Evolutionary conservation across 1,140 invertebrate genomes (phyloP), one percentile per base, ranked within the genome.

Genomic region (Trichoplusia ni): DNA sequence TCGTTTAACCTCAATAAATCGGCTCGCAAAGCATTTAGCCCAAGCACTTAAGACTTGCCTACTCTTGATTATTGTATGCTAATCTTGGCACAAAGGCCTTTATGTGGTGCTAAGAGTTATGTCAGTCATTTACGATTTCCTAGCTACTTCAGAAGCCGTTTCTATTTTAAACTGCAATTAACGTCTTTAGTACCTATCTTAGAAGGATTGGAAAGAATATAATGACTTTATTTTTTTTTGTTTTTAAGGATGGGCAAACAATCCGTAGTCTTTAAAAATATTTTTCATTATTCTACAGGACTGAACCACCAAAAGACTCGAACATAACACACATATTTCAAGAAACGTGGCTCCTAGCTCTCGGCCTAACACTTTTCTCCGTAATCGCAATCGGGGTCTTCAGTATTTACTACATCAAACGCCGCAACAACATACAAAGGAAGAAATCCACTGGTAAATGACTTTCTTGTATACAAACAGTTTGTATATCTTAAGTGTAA

Each of bases 311-410:
- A 31, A 83, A 87, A 64, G 85, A 87, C 42, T 71, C 78, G 6
- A 75, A 74, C 23, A 82, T 87, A 49, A 77, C 85, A n/a, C 80
- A 83, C 51, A 77, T 90, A 49, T 73, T 90, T 19, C 84, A 86
- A 65, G 87, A 90, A 64, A 90, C 87, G 11, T 90, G 87, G 87
- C 66, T 90, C 25, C 67, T 90, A 31, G 87, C 84, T 38, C 80
- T 90, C 11, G 81, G 85, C 14, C 61, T 90, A 19, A 86, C 82
- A 38, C 54, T 88, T 40, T 84, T 86, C 73, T 82, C 82, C 1
- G 59, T 88, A 37, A 88, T 88, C 27, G 75, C 81, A 3, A 86
- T 90, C 35, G 85, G 85, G 16, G 62, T 84, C 16, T 82, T 86
- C 66, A 86, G 82, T 66, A 66, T 88, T 44, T 90, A 84, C 66